Base-by-base conservation (phyloP, 2,888 invertebrate species). In the Drosophila macrothrix region DNA sequence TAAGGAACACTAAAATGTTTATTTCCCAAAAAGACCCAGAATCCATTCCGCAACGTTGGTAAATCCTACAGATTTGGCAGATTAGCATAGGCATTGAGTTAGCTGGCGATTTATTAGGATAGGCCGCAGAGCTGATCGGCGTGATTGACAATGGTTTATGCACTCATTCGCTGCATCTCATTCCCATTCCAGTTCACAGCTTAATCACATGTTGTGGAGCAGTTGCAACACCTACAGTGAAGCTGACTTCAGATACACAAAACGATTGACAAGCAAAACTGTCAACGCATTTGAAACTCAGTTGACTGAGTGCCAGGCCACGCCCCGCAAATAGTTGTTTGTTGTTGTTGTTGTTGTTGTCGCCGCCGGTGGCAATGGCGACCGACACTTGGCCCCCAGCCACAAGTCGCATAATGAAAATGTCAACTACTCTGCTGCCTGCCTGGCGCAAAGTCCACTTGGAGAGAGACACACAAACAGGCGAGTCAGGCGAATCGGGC, bases 261-360 rank as follows among this genome's bases (percentile, higher is more conserved):
- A 84, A 78, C 84, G 84, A 84, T 84, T 86, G 84, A 84, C 84
- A 86, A 63, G 60, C 74, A 63, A 86, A 84, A 84, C 84, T 84
- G 84, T 84, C 84, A 84, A 84, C 84, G 86, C 84, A 83, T 84
- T 79, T 84, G 78, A 79, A 83, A 86, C 83, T 83, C 78, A 59
- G 55, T 78, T 83, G 81, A 84, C 81, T 83, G 81, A 84, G 76
- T 84, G 79, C 79, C 79, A 63, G 50, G 71, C 62, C 64, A 63
- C 80, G 73, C 82, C 76, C 79, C 76, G 33, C 31, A 39, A 31
- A 25, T 52, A 49, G 63, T 52, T 55, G 49, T 10, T 56, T 37
- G 31, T 14, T 67, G 60, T n/a, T 52, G 52, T 59, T 76, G 70
- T 64, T 67, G 55, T 55, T 69, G 67, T 61, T 71, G 63, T 55